Conservation (phyloP, 2,888 invertebrate species). For the Argyresthia albistria region DNA sequence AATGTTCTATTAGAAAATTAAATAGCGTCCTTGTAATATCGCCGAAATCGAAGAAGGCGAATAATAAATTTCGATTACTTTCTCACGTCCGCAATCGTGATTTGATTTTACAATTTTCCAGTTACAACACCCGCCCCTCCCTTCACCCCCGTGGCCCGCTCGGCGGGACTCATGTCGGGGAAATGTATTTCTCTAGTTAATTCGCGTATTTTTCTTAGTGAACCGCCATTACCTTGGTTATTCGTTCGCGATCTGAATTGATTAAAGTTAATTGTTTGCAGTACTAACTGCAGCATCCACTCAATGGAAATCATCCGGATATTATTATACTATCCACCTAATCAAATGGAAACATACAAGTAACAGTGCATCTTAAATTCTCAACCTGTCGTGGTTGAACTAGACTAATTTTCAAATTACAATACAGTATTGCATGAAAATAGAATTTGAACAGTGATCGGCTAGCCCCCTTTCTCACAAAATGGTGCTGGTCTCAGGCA, state of each 20-base stretch:
- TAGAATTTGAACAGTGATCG: too few species aligned
- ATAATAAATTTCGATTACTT: conserved; percentile 68
- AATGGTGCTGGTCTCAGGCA: too few species aligned
- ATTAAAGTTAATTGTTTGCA: not conserved
- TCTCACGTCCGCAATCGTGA: conserved; percentile 63
- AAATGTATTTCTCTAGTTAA: conserved; percentile 23
- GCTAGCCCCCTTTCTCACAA: too few species aligned
- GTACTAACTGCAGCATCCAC: not conserved
- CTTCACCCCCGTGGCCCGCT: conserved; percentile 14
- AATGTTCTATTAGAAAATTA: conserved; percentile 31
- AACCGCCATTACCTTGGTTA: not conserved
- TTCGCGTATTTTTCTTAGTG: conserved; percentile 2
- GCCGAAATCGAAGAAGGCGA: conserved; percentile 46
- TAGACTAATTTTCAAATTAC: too few species aligned
- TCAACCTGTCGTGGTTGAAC: too few species aligned
- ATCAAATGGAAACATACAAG: too few species aligned
- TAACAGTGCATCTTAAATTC: too few species aligned
- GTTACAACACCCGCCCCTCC: conserved; percentile 8
- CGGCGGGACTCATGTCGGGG: conserved; percentile 43
- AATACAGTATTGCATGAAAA: too few species aligned
- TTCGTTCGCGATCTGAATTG: not conserved
- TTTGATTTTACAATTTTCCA: conserved; percentile 58
- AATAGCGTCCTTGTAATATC: conserved; percentile 39
- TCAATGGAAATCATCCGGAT: too few species aligned
- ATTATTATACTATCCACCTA: too few species aligned